phyloP scores from a whole-genome alignment of 2,797 vertebrate genomes.

The Staurois parvus region DNA sequence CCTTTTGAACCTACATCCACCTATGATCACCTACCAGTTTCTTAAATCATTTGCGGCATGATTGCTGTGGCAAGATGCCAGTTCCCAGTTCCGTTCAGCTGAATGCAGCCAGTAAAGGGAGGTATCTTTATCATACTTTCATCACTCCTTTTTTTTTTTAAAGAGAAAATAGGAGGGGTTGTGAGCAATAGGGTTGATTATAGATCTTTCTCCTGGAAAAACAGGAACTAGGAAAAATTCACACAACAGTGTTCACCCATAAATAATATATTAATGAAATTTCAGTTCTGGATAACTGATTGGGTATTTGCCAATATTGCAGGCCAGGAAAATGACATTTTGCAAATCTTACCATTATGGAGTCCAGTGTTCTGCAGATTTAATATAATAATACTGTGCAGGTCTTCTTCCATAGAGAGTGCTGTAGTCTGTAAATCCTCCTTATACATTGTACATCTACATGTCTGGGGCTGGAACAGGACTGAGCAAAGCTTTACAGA shows the following conservation, averaged over 20 bases:
- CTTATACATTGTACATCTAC: neutral
- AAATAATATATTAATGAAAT: neutral
- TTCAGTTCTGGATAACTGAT: neutral
- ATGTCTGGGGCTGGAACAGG: neutral
- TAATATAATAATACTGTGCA: neutral
- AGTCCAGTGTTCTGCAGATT: neutral
- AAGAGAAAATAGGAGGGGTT: too few relatives aligned
- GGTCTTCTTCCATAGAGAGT: neutral
- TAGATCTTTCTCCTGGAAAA: neutral
- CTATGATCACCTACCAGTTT: too few relatives aligned
- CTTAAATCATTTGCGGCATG: too few relatives aligned
- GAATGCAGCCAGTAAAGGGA: too few relatives aligned
- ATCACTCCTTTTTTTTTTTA: too few relatives aligned
- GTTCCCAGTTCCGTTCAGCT: too few relatives aligned
- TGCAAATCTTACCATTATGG: neutral
- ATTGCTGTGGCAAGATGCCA: too few relatives aligned
- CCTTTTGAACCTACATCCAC: too few relatives aligned
- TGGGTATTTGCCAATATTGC: neutral
- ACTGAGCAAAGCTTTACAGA: neutral
- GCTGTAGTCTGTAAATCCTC: neutral
- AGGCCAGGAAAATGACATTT: neutral
- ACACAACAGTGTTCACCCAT: neutral
- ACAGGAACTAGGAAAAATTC: neutral
- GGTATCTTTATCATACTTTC: too few relatives aligned
- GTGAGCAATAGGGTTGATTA: neutral